Percentiles rank a stretch among this genome's conserved stretches.
These are phyloP conservation scores for Mus minutoides DNA, from an alignment of 2,797 vertebrate genomes.

Conservation along the genomic window DNA sequence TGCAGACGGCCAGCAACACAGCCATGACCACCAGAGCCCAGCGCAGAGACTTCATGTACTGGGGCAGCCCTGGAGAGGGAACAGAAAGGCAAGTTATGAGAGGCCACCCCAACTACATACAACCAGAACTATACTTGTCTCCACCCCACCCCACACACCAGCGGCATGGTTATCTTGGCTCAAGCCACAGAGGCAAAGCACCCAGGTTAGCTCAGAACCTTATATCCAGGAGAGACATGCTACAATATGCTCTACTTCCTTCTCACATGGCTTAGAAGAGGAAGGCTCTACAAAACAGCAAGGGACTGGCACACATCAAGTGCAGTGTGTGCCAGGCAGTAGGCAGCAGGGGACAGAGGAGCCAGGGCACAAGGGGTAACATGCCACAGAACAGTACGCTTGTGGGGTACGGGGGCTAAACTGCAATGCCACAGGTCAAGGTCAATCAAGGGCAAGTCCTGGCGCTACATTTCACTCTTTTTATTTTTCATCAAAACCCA, in stretches of 20 bases:
- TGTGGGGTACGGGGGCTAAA: too few relatives aligned
- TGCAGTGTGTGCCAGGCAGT: not conserved
- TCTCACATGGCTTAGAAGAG: not conserved
- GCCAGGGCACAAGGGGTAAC: not conserved
- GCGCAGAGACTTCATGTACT: conserved; percentile 76
- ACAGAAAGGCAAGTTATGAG: not conserved
- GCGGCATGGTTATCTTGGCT: fast-evolving
- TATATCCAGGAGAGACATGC: not conserved
- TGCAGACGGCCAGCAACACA: conserved; percentile 57
- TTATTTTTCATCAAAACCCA: not conserved
- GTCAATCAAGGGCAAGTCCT: not conserved
- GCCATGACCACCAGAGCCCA: conserved; percentile 76
- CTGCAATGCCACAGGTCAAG: not conserved
- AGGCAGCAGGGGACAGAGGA: not conserved
- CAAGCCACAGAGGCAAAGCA: not conserved
- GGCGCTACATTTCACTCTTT: not conserved
- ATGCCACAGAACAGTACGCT: not conserved
- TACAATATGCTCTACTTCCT: not conserved
- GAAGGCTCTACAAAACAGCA: not conserved
- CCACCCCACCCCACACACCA: not conserved
- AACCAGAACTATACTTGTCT: not conserved
- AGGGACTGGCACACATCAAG: too few relatives aligned
- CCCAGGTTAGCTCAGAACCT: not conserved
- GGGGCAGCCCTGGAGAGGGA: conserved; percentile 67
- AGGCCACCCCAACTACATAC: not conserved